These are phyloP conservation scores for Crotalus helleri DNA, from an alignment of 2,113 vertebrate species.

Conservation along the genomic window DNA sequence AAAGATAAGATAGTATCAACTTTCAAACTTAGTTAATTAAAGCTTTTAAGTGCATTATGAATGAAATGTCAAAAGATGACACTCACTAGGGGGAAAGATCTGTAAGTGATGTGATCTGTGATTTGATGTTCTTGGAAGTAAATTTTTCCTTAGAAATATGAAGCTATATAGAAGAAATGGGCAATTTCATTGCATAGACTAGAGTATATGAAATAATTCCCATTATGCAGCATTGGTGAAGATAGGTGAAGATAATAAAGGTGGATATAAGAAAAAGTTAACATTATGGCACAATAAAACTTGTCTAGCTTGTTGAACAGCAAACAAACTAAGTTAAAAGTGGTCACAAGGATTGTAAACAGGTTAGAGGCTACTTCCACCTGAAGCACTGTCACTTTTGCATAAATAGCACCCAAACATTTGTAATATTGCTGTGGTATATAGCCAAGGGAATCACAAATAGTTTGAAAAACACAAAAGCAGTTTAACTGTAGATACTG, in stretches of 20 bases:
- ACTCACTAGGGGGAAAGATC: conserved; percentile 28
- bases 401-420: not conserved
- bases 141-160: conserved; percentile 8
- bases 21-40: conserved; percentile 41
- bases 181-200: not conserved
- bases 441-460: not conserved
- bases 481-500: not conserved
- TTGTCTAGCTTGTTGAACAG: not conserved
- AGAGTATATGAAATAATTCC: not conserved
- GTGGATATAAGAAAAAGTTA: not conserved
- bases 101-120: conserved; percentile 9
- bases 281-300: conserved; percentile 1
- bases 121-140: conserved; percentile 7
- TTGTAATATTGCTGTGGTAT: not conserved
- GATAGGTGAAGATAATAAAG: not conserved
- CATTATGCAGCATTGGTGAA: not conserved
- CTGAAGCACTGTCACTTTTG: conserved; percentile 2
- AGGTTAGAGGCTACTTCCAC: not conserved
- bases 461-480: conserved; percentile 11
- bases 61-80: conserved; percentile 42
- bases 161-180: conserved; percentile 1
- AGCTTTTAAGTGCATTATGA: conserved; percentile 49
- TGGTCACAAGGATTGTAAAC: not conserved
- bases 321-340: not conserved
- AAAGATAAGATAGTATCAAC: conserved; percentile 52